Evolutionary conservation across 2,797 vertebrate genomes (phyloP).

Genomic region (Mormyrops boulengeri): DNA sequence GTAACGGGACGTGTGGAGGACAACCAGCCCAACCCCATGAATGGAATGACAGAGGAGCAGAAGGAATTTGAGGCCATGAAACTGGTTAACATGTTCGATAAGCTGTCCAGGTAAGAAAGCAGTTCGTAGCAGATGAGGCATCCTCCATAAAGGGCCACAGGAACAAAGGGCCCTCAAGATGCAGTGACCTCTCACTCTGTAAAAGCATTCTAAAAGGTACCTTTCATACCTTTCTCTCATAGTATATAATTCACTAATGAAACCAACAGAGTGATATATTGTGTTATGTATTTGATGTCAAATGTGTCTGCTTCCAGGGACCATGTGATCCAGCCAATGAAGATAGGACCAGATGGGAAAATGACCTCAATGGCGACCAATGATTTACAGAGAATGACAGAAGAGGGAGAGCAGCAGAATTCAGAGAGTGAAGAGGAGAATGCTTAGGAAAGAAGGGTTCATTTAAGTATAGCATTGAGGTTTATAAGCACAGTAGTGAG

Average conservation of each 20-base stretch:
- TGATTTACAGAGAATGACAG: slow-evolving; percentile 53
- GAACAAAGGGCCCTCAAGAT: neutral
- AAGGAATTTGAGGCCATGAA: slow-evolving; percentile 89
- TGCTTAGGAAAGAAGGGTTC: neutral
- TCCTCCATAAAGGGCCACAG: neutral
- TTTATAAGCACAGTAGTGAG: neutral
- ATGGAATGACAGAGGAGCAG: slow-evolving; percentile 91
- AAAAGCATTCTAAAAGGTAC: neutral
- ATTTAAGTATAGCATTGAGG: neutral
- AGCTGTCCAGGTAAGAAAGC: slow-evolving; percentile 72
- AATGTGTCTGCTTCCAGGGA: slow-evolving; percentile 52
- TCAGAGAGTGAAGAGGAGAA: slow-evolving; percentile 7
- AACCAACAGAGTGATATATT: neutral
- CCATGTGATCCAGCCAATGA: slow-evolving; percentile 82
- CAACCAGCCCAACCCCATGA: slow-evolving; percentile 81
- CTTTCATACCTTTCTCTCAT: neutral
- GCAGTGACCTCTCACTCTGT: neutral
- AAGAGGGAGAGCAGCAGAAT: slow-evolving; percentile 45
- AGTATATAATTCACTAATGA: neutral
- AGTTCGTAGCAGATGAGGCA: neutral
- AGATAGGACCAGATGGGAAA: slow-evolving; percentile 71
- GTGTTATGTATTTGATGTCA: neutral
- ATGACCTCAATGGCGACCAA: slow-evolving; percentile 69
- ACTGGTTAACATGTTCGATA: slow-evolving; percentile 83
- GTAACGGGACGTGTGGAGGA: slow-evolving; percentile 84